Conservation (phyloP, 2,888 invertebrate genomes). For the Stenchaetothrips biformis region DNA sequence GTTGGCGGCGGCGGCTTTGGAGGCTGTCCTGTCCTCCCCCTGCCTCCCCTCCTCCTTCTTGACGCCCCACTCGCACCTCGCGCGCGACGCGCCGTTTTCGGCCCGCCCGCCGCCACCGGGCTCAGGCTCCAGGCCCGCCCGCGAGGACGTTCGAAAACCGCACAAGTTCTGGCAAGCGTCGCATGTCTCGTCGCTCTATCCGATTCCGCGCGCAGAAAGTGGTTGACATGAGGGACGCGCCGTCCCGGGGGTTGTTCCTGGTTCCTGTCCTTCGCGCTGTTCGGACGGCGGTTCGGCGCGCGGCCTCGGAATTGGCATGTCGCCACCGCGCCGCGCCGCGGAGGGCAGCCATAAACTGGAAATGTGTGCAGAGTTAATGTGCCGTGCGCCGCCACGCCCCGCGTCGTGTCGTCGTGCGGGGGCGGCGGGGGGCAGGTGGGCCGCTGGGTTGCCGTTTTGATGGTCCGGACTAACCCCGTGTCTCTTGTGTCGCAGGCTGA, state of each 20-base stretch:
- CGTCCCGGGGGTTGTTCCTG: too few relatives aligned
- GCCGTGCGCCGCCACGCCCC: background rate
- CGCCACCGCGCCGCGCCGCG: background rate
- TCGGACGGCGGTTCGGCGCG: too few relatives aligned
- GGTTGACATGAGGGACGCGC: too few relatives aligned
- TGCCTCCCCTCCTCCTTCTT: background rate
- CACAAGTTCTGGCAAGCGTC: too few relatives aligned
- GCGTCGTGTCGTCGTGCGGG: background rate
- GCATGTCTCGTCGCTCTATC: too few relatives aligned
- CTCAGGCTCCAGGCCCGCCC: constrained; percentile 30
- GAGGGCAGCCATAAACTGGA: constrained; percentile 8
- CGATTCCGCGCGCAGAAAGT: too few relatives aligned
- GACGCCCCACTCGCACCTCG: background rate
- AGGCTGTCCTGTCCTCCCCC: background rate
- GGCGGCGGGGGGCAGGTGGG: background rate
- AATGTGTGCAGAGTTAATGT: constrained; percentile 23
- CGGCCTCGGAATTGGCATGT: constrained; percentile 6
- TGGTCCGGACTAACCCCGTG: too few relatives aligned
- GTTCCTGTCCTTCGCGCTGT: too few relatives aligned
- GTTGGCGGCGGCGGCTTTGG: constrained; percentile 32
- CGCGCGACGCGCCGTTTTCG: background rate
- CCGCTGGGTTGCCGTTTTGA: too few relatives aligned
- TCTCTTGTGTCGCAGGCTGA: constrained; percentile 36
- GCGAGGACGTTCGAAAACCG: background rate
- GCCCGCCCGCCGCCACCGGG: background rate